Base-by-base conservation (phyloP, 1,140 invertebrate genomes). In the Brachionus plicatilis region DNA sequence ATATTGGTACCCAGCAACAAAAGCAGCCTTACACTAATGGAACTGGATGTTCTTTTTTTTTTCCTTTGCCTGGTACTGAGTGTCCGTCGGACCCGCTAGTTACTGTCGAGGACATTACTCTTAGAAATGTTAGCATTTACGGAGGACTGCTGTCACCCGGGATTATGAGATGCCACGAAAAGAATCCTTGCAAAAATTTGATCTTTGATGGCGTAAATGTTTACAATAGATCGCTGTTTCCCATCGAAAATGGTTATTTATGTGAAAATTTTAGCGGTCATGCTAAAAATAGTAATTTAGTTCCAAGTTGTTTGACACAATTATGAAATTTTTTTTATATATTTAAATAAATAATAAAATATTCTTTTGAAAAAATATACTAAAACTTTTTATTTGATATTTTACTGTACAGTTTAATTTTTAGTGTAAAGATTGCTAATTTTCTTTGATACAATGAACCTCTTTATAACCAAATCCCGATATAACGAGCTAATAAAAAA, bases 1-100 rank as follows among this genome's bases (percentile, higher is more conserved):
- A 60, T 37, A 80, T 80, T 37, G 76, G 76, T 9, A 60, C 76
- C 14, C 76, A 80, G 20, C 76, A 80, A 37, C 50, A 60, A 60
- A n/a, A 60, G 27, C 53, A 80, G 9, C 50, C 50, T 17, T 27
- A 43, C 60, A 29, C 43, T 11, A 47, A 29, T 47, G 72, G 47
- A 14, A 76, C 72, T 50, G 53, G 29, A 20, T 80, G 76, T 80
- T 80, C 76, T 4, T 60, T 80, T 80, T 60, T 80, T 33, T 80
- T 20, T 60, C 76, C 76, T 8, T 11, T 80, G 33, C 76, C 76
- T 9, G 53, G 53, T 6, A 80, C 76, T 41, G 9, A 60, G 4
- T 80, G 76, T 65, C 53, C 53, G 3, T n/a, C 53, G 29, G n/a
- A 60, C 24, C 33, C 53, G 12, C 3, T 29, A 4, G 53, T 80